Percentiles rank a stretch among this genome's conserved stretches.
Conservation (phyloP, 2,888 invertebrate species). For the Carpatolechia fugitivella region DNA sequence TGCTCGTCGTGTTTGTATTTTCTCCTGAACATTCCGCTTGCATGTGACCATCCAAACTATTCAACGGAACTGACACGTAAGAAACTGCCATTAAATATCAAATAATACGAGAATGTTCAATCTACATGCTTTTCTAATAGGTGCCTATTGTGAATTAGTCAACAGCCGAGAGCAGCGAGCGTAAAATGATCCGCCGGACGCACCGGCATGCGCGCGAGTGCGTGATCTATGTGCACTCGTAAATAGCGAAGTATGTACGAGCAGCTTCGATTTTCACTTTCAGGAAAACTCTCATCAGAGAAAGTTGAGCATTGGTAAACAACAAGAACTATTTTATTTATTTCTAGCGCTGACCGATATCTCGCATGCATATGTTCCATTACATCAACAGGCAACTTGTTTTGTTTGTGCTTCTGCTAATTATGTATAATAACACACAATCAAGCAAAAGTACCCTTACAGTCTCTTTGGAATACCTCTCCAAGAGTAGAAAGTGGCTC, state of each 20-base stretch:
- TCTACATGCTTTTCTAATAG: conserved; percentile 44
- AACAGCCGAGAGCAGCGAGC: conserved; percentile 36
- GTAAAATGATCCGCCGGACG: conserved; percentile 38
- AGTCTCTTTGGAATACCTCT: background rate
- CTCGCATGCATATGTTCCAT: background rate
- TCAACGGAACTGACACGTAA: conserved; percentile 67
- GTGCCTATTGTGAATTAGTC: conserved; percentile 37
- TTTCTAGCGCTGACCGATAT: background rate
- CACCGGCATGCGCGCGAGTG: conserved; percentile 24
- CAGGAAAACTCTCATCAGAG: conserved; percentile 40
- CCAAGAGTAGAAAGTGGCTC: conserved; percentile 7
- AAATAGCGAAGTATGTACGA: conserved; percentile 40
- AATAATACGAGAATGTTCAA: conserved; percentile 56
- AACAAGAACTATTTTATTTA: background rate
- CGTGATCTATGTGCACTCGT: conserved; percentile 39
- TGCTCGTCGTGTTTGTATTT: conserved; percentile 49
- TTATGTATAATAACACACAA: background rate
- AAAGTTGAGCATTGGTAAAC: conserved; percentile 16
- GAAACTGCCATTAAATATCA: conserved; percentile 69
- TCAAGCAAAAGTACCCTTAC: background rate
- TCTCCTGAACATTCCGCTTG: conserved; percentile 54
- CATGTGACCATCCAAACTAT: conserved; percentile 72
- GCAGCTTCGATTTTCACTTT: conserved; percentile 68
- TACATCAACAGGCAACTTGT: background rate
- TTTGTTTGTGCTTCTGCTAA: background rate